phyloP scores from a whole-genome alignment of 1,140 invertebrate species.

The Panagrolaimus sp. region DNA sequence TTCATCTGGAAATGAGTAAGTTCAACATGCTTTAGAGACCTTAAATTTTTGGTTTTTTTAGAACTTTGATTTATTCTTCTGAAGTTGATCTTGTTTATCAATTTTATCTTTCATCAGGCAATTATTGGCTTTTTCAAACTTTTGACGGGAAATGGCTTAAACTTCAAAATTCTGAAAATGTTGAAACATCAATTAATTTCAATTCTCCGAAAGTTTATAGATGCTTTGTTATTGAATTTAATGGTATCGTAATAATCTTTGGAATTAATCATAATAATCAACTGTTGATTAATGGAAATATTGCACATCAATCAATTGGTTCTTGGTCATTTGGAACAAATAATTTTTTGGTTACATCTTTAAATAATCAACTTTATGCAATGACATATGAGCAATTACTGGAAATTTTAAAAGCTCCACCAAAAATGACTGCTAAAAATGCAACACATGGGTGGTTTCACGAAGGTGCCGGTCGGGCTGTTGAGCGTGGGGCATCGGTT shows the following conservation, averaged over 20 bases:
- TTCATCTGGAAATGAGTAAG: conserved; percentile 31
- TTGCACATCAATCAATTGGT: conserved; percentile 21
- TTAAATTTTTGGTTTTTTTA: neutral
- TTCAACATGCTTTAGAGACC: neutral
- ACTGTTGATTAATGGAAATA: conserved; percentile 18
- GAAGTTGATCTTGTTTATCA: neutral
- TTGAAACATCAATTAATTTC: too few species aligned
- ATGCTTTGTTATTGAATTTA: conserved; percentile 43
- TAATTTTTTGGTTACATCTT: conserved; percentile 24
- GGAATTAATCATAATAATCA: conserved; percentile 35
- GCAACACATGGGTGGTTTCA: neutral
- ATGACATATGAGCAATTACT: conserved; percentile 26
- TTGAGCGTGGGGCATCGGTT: conserved; percentile 75
- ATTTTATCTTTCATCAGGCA: neutral
- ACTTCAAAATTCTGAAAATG: too few species aligned
- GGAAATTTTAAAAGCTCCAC: neutral
- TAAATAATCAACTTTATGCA: conserved; percentile 26
- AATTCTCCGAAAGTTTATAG: neutral
- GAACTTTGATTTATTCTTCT: neutral
- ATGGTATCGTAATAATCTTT: conserved; percentile 37
- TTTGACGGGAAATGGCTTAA: conserved; percentile 10
- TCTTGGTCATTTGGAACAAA: conserved; percentile 18
- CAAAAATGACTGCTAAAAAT: conserved; percentile 9
- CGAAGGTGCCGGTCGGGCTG: conserved; percentile 61
- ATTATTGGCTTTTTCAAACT: conserved; percentile 1